Evolutionary conservation across 1,140 invertebrate species (phyloP).

Genomic region (Lithobius niger): DNA sequence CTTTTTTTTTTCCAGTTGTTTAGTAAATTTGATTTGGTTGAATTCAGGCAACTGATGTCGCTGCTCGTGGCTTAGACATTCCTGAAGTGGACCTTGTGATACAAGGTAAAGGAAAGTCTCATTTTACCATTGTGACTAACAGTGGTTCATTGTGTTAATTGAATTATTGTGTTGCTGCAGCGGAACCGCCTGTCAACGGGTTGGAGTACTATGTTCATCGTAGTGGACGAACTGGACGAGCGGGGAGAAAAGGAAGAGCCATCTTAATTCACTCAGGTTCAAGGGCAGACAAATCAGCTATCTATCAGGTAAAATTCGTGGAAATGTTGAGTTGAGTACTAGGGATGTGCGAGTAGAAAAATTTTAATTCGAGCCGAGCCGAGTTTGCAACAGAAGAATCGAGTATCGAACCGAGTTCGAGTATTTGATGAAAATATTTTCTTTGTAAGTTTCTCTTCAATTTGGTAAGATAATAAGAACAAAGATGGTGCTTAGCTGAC

Average conservation of each 20-base stretch:
- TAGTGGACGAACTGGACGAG: conserved; percentile 87
- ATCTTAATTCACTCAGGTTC: not conserved
- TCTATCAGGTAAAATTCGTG: too few species aligned
- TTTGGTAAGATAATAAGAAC: too few species aligned
- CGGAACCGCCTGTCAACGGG: not conserved
- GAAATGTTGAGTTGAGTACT: too few species aligned
- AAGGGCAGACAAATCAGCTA: too few species aligned
- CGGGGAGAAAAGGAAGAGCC: conserved; percentile 25
- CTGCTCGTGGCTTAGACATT: conserved; percentile 91
- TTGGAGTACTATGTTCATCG: conserved; percentile 93
- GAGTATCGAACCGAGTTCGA: too few species aligned
- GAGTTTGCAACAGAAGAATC: too few species aligned
- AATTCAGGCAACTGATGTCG: conserved; percentile 83
- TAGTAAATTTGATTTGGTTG: not conserved
- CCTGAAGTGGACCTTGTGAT: conserved; percentile 86
- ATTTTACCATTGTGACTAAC: not conserved
- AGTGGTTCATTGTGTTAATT: not conserved
- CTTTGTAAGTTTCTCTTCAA: too few species aligned
- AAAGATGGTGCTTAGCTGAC: too few species aligned
- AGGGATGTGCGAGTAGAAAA: too few species aligned
- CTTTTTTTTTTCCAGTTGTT: not conserved
- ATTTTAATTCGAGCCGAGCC: too few species aligned
- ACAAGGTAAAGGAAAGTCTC: too few species aligned
- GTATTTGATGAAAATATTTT: too few species aligned
- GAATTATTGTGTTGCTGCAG: not conserved